Evolutionary conservation across 2,888 invertebrate genomes (phyloP).

Genomic region (Pollenia griseotomentosa): DNA sequence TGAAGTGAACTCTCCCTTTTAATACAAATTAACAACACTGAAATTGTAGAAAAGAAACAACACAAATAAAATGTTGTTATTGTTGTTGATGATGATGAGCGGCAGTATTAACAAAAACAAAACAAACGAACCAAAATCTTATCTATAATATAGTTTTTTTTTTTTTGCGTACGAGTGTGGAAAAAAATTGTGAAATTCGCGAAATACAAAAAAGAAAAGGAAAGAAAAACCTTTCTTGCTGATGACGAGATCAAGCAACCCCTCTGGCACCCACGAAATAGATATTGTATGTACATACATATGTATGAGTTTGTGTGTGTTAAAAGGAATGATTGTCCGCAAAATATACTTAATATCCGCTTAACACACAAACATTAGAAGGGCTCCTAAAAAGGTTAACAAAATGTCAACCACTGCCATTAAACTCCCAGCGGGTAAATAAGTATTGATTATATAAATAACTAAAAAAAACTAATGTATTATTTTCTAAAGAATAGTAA

Average conservation of each 20-base stretch:
- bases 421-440: too few relatives aligned
- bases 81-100: slow-evolving; percentile 42
- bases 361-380: background rate
- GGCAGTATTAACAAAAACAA: slow-evolving; percentile 22
- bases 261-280: background rate
- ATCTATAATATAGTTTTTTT: slow-evolving; percentile 31
- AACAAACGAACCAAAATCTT: background rate
- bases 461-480: too few relatives aligned
- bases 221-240: slow-evolving; percentile 16
- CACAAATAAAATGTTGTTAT: background rate
- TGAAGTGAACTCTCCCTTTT: slow-evolving; percentile 80
- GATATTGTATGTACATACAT: background rate
- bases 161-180: background rate
- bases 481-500: too few relatives aligned
- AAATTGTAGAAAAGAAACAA: slow-evolving; percentile 20
- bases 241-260: slow-evolving; percentile 59
- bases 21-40: slow-evolving; percentile 73
- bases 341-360: background rate
- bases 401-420: too few relatives aligned
- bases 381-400: too few relatives aligned
- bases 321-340: background rate
- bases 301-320: background rate
- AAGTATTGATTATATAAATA: too few relatives aligned
- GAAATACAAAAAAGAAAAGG: slow-evolving; percentile 20
- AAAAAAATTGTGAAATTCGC: background rate